A percentile compares a stretch with the other conserved stretches of the same genome.
phyloP scores from a whole-genome alignment of 1,140 invertebrate species.

The Bombyx mori region DNA sequence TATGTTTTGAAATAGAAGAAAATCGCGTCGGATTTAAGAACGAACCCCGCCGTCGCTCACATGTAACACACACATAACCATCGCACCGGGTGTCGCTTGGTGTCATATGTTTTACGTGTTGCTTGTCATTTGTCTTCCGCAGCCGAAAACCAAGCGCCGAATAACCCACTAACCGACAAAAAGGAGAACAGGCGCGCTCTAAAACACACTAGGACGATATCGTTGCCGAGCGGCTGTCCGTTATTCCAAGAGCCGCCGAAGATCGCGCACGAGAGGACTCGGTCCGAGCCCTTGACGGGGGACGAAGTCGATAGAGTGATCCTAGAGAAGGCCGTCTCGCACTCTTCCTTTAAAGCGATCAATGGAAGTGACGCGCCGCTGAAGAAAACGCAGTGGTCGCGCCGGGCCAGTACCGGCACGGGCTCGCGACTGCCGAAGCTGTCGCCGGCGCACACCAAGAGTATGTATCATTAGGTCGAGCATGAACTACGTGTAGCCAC shows the following conservation, averaged over 20 bases:
- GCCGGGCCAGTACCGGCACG: constrained; percentile 45
- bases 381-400: constrained; percentile 43
- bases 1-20: too few species aligned
- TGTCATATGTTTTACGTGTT: constrained; percentile 57
- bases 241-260: constrained; percentile 42
- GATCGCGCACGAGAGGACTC: constrained; percentile 74
- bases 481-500: neutral
- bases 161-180: constrained; percentile 58
- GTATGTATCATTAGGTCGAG: constrained; percentile 39
- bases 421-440: constrained; percentile 47
- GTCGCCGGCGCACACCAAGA: constrained; percentile 54
- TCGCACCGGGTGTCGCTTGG: constrained; percentile 53
- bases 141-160: constrained; percentile 47
- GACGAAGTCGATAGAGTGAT: constrained; percentile 73
- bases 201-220: constrained; percentile 52
- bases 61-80: constrained; percentile 33
- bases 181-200: constrained; percentile 33
- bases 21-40: too few species aligned
- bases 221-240: constrained; percentile 43
- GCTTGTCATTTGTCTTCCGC: constrained; percentile 58
- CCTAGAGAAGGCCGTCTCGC: constrained; percentile 54
- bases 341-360: constrained; percentile 46
- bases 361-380: constrained; percentile 32
- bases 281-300: constrained; percentile 75
- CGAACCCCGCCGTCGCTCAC: constrained; percentile 26